phyloP scores from a whole-genome alignment of 2,888 invertebrate genomes.

The Cerastoderma edule region DNA sequence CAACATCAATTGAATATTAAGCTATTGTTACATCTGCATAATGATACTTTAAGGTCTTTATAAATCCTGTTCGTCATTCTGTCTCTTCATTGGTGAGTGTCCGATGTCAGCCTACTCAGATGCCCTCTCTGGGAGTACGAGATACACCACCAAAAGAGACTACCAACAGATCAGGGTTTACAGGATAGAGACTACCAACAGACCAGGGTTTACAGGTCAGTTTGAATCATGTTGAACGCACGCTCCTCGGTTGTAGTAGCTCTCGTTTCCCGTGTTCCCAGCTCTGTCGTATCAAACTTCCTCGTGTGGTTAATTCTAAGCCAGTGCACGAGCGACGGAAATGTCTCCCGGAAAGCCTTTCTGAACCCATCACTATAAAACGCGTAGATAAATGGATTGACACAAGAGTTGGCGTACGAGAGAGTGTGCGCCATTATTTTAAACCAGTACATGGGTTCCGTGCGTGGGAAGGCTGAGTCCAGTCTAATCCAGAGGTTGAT shows the following conservation, averaged over 20 bases:
- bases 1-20: too few species aligned
- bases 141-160: too few species aligned
- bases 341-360: conserved; percentile 75
- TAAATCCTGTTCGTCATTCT: too few species aligned
- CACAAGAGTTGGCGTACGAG: conserved; percentile 79
- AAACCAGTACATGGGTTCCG: conserved; percentile 61
- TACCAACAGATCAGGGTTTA: too few species aligned
- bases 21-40: too few species aligned
- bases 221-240: conserved; percentile 12
- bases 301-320: conserved; percentile 38
- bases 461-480: conserved; percentile 68
- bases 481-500: conserved; percentile 71
- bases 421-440: conserved; percentile 77
- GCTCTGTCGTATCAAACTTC: conserved; percentile 8
- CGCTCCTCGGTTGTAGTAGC: conserved; percentile 19
- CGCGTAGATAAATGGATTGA: conserved; percentile 81
- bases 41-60: too few species aligned
- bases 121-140: too few species aligned
- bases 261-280: conserved; percentile 17
- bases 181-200: too few species aligned
- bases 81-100: too few species aligned
- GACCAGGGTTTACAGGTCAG: conserved; percentile 12
- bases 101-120: too few species aligned
- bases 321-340: conserved; percentile 64
- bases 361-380: conserved; percentile 80